Evolutionary conservation across 2,113 vertebrate species (phyloP).

Genomic region (Edolisoma coerulescens): DNA sequence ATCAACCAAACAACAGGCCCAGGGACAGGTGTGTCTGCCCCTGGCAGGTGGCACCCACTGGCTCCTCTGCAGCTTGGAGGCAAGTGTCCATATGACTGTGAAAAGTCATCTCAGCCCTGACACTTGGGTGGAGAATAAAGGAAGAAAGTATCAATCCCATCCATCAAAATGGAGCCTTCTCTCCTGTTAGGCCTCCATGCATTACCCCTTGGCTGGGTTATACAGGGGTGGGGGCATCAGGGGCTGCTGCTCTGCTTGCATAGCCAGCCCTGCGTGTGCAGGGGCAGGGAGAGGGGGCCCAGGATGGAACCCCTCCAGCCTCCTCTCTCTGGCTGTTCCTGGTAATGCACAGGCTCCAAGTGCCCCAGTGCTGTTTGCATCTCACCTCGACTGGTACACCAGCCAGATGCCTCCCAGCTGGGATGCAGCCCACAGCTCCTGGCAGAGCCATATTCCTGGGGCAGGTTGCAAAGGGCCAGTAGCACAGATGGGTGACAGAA

Average conservation of each 20-base stretch:
- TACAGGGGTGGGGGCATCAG: not conserved
- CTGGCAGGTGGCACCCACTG: not conserved
- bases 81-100: not conserved
- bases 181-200: not conserved
- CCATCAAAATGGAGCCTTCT: not conserved
- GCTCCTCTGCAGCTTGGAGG: not conserved
- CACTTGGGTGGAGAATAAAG: not conserved
- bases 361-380: not conserved
- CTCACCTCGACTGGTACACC: not conserved
- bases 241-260: not conserved
- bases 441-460: accelerated
- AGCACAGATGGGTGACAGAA: not conserved
- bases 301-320: not conserved
- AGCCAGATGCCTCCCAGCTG: not conserved
- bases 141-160: not conserved
- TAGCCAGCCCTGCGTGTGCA: accelerated
- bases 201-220: not conserved
- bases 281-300: not conserved
- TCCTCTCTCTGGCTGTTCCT: not conserved
- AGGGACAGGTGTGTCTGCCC: not conserved
- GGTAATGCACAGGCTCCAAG: not conserved
- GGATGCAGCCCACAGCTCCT: not conserved
- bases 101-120: not conserved
- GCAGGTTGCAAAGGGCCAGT: not conserved
- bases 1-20: not conserved